Conservation (phyloP, 2,888 invertebrate genomes). For the Morpho deidamia region DNA sequence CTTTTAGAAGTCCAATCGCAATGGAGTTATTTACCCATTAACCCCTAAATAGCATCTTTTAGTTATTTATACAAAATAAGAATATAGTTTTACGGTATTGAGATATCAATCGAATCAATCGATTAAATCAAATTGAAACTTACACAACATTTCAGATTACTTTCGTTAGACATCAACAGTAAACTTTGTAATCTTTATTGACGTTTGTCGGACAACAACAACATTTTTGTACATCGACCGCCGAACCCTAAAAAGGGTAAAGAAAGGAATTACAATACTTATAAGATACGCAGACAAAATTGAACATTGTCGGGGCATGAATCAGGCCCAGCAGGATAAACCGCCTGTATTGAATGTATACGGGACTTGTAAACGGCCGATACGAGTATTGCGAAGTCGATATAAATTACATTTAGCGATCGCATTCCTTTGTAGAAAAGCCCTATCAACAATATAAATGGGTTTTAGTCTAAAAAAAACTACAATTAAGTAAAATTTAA, state of each 20-base stretch:
- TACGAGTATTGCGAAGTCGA: slow-evolving; percentile 26
- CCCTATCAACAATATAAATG: neutral
- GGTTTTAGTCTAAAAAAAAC: no score
- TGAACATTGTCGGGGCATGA: slow-evolving; percentile 21
- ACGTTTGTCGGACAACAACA: neutral
- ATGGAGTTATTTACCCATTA: no score
- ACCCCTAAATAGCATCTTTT: no score
- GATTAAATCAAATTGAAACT: no score
- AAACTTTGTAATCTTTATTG: no score
- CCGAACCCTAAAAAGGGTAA: slow-evolving; percentile 9
- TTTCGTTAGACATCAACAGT: no score
- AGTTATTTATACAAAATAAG: no score
- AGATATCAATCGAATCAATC: no score
- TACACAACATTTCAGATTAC: no score
- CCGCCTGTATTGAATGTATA: slow-evolving; percentile 23
- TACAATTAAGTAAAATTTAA: no score
- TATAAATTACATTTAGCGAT: slow-evolving; percentile 27
- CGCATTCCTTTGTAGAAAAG: slow-evolving; percentile 14
- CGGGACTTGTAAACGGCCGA: slow-evolving; percentile 26
- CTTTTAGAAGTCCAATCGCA: no score
- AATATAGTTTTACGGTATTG: no score
- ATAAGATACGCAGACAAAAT: slow-evolving; percentile 19
- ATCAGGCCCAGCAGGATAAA: slow-evolving; percentile 25
- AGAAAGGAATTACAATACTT: slow-evolving; percentile 16
- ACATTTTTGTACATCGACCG: neutral